Conservation (phyloP, 2,888 invertebrate species). For the Dryadula phaetusa region DNA sequence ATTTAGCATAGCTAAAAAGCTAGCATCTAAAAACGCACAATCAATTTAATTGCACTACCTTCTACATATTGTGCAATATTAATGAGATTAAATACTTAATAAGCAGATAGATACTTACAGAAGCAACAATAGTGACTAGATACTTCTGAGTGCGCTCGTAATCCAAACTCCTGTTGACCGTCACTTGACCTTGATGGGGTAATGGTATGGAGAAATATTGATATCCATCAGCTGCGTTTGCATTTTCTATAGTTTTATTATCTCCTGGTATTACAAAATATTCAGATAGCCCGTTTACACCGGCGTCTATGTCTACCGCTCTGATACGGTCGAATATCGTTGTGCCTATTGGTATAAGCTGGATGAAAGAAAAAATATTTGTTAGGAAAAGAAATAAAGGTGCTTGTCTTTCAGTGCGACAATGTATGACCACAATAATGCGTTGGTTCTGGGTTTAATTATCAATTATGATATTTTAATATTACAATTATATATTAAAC, state of each 20-base stretch:
- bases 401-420: no score
- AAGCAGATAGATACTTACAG: constrained; percentile 90
- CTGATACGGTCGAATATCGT: constrained; percentile 93
- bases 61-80: no score
- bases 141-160: constrained; percentile 94
- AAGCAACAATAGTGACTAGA: constrained; percentile 94
- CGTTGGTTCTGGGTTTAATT: no score
- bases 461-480: no score
- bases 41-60: no score
- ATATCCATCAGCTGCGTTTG: constrained; percentile 89
- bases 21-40: no score
- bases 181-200: constrained; percentile 95
- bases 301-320: constrained; percentile 93
- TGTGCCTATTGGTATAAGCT: constrained; percentile 94
- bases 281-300: constrained; percentile 94
- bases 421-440: no score
- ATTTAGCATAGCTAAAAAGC: no score
- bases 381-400: background rate
- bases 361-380: constrained; percentile 61
- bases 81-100: no score
- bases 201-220: constrained; percentile 93
- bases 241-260: constrained; percentile 67
- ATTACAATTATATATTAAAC: no score
- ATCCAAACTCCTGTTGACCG: constrained; percentile 93
- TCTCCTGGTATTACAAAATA: constrained; percentile 91